Conservation (phyloP, 2,797 vertebrate genomes). For the Epinephelus awoara region DNA sequence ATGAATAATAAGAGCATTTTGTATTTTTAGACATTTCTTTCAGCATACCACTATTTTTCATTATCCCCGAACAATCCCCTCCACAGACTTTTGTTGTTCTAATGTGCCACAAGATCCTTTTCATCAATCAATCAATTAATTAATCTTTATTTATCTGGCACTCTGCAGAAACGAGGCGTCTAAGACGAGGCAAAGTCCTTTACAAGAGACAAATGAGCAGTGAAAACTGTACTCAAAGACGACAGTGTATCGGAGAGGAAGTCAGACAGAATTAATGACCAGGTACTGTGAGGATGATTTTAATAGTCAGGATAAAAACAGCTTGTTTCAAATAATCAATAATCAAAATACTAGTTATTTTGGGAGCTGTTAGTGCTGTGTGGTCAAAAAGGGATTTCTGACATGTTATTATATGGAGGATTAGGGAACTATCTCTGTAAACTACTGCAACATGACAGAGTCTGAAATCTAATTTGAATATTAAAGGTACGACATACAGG, state of each 20-base stretch:
- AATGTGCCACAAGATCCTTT: conserved; percentile 71
- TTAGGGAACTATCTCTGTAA: neutral
- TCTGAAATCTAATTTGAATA: neutral
- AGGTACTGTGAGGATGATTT: neutral
- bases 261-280: conserved; percentile 18
- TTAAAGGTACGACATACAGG: too few relatives aligned
- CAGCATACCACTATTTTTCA: conserved; percentile 61
- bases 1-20: conserved; percentile 75
- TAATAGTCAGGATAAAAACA: neutral
- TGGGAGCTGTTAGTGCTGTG: neutral
- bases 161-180: conserved; percentile 29
- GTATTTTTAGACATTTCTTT: conserved; percentile 75
- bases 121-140: conserved; percentile 79
- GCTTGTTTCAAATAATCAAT: neutral
- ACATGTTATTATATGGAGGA: neutral
- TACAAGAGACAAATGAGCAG: conserved; percentile 46
- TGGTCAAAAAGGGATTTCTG: neutral
- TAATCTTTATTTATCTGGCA: conserved; percentile 68
- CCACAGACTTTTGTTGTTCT: conserved; percentile 68
- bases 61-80: conserved; percentile 65
- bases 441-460: neutral
- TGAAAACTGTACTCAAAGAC: conserved; percentile 18
- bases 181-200: conserved; percentile 39
- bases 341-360: neutral
- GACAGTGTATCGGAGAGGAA: conserved; percentile 4